Evolutionary conservation across 2,888 invertebrate species (phyloP).

Genomic region (Pyrrhia umbra): DNA sequence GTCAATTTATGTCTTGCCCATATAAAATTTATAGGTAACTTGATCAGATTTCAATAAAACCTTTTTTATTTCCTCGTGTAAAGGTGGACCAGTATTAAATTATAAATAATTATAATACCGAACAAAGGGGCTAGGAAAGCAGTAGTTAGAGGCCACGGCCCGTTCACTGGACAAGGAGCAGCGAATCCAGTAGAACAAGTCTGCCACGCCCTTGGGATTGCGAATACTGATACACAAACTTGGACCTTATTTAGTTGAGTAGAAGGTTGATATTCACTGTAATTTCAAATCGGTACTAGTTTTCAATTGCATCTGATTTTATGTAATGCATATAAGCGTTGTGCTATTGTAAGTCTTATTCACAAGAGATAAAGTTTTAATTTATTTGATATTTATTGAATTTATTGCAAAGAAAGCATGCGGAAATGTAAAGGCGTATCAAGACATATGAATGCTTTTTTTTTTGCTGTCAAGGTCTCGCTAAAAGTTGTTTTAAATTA

Average conservation of each 20-base stretch:
- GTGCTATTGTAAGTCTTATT: constrained; percentile 4
- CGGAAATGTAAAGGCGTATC: constrained; percentile 51
- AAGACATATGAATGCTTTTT: constrained; percentile 21
- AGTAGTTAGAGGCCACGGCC: constrained; percentile 82
- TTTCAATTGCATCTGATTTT: not conserved
- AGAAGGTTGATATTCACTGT: constrained; percentile 8
- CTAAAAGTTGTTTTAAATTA: not conserved
- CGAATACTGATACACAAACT: constrained; percentile 2
- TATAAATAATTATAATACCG: constrained; percentile 51
- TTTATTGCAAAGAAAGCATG: constrained; percentile 36
- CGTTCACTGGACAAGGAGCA: constrained; percentile 55
- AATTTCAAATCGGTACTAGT: constrained; percentile 2
- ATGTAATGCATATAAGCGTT: not conserved
- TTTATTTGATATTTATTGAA: not conserved
- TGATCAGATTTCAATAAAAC: constrained; percentile 26
- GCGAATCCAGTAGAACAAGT: constrained; percentile 49
- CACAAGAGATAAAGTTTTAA: not conserved
- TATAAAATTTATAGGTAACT: constrained; percentile 15
- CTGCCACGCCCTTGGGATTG: constrained; percentile 50
- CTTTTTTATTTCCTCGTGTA: constrained; percentile 55
- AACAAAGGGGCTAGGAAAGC: constrained; percentile 79
- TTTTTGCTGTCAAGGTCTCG: constrained; percentile 34
- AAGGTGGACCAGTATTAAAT: constrained; percentile 69
- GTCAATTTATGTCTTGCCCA: not conserved
- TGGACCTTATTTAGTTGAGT: not conserved